Percentiles rank a stretch among this genome's conserved stretches.
phyloP scores from a whole-genome alignment of 1,140 invertebrate species.

The Drosophila arawakana region DNA sequence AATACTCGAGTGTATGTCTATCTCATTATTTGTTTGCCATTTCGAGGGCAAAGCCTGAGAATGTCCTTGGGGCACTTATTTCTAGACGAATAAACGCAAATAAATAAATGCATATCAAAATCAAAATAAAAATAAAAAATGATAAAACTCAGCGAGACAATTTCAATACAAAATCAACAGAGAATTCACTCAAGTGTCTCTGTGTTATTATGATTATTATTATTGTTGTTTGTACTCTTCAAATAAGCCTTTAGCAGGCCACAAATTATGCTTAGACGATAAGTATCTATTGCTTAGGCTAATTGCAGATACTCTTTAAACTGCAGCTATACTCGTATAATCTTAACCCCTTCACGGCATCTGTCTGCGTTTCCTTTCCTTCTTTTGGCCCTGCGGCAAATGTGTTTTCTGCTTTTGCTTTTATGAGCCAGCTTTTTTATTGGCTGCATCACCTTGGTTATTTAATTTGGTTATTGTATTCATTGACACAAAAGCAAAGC shows the following conservation, averaged over 20 bases:
- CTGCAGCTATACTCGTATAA: constrained; percentile 40
- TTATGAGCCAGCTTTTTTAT: constrained; percentile 24
- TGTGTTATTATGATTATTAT: background rate
- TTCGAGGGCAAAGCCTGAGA: constrained; percentile 58
- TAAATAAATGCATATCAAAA: constrained; percentile 75
- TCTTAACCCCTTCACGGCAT: constrained; percentile 48
- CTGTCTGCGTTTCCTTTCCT: background rate
- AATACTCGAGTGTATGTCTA: constrained; percentile 33
- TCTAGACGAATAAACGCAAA: constrained; percentile 72
- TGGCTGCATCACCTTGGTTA: constrained; percentile 73
- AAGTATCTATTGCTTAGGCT: constrained; percentile 69
- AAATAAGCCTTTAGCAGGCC: background rate
- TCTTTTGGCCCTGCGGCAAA: constrained; percentile 1
- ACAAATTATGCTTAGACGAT: constrained; percentile 40
- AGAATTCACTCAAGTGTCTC: constrained; percentile 32
- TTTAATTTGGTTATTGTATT: constrained; percentile 84
- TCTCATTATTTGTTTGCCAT: constrained; percentile 79
- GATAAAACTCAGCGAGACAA: constrained; percentile 30
- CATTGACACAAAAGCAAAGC: constrained; percentile 78
- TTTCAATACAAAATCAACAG: constrained; percentile 13
- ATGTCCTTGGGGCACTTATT: constrained; percentile 72
- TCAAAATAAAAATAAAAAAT: constrained; percentile 10
- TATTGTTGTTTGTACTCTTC: constrained; percentile 25
- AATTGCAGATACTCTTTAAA: constrained; percentile 36
- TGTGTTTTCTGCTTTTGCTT: constrained; percentile 24